Base-by-base conservation (phyloP, 2,797 vertebrate species). In the Schizopygopsis malacanthus region DNA sequence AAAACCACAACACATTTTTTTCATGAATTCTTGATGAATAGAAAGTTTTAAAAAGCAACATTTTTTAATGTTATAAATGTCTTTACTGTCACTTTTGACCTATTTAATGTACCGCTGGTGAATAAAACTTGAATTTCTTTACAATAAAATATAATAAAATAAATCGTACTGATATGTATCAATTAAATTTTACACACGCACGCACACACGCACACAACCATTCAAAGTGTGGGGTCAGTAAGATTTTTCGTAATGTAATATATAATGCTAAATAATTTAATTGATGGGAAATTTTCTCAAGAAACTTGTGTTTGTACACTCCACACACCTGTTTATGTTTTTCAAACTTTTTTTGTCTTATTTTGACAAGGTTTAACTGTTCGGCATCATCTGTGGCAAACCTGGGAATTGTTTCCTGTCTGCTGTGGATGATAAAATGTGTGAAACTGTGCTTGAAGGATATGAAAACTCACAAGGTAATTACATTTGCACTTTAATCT, bases 391-490 rank as follows among this genome's bases (percentile, higher is more conserved):
- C 28, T 41, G 47, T 70, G 61, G 37, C 37, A n/a, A 80, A 45
- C 77, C 81, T 72, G 82, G 82, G 79, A 85, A 85, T 52, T 82
- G 73, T 79, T 95, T 94, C 93, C 94, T 95, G 92, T 81, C 90
- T 83, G 92, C 92, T 92, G 90, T 89, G 20, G 50, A 93, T 93
- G 93, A 96, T 95, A 95, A 94, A 90, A 92, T 90, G 85, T 54
- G 28, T 37, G 43, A 41, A 70, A 81, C 80, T 54, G 61, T 83
- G 78, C 33, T 65, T 22, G 20, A 63, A 39, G 83, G 91, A 92
- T 92, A 92, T 90, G 91, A 92, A 93, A 91, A 87, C 47, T 54
- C 2, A n/a, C 37, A 56, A 70, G 37, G 47, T 70, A 18, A 25
- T 41, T 50, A 8, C n/a, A 81, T 52, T n/a, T 18, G 45, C 41